Conservation (phyloP, 2,797 vertebrate species). For the Artibeus lituratus region DNA sequence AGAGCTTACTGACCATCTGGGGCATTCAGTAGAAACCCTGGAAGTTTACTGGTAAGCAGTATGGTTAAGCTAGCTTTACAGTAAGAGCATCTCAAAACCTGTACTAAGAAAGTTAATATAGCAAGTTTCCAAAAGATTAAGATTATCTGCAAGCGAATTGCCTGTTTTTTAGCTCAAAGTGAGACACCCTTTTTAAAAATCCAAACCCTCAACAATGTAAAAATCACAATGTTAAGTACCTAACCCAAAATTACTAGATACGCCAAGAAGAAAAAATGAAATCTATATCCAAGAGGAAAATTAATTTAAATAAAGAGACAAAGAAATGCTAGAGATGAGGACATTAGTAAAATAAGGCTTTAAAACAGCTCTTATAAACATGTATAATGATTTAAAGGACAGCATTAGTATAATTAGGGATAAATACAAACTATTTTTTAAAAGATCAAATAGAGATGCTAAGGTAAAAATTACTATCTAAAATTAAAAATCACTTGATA, state of each 20-base stretch:
- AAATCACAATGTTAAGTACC: background rate
- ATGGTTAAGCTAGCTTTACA: background rate
- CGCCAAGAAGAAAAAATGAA: background rate
- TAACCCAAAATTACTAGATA: background rate
- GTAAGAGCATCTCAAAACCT: background rate
- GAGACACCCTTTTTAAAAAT: background rate
- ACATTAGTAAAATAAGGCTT: background rate
- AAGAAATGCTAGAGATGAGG: background rate
- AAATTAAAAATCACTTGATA: background rate
- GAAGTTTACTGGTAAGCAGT: background rate
- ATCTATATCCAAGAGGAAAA: background rate
- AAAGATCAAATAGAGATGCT: background rate
- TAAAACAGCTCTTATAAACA: background rate
- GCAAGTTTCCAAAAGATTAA: background rate
- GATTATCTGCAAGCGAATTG: background rate
- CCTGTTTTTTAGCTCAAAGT: background rate
- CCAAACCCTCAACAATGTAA: background rate
- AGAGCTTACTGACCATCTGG: background rate
- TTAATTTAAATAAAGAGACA: background rate
- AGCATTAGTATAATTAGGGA: background rate
- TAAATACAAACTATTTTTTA: background rate
- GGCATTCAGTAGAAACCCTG: background rate
- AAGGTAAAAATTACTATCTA: background rate
- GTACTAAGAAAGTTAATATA: background rate
- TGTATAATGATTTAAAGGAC: background rate